phyloP scores from a whole-genome alignment of 1,140 invertebrate genomes.

The Harpegnathos saltator region DNA sequence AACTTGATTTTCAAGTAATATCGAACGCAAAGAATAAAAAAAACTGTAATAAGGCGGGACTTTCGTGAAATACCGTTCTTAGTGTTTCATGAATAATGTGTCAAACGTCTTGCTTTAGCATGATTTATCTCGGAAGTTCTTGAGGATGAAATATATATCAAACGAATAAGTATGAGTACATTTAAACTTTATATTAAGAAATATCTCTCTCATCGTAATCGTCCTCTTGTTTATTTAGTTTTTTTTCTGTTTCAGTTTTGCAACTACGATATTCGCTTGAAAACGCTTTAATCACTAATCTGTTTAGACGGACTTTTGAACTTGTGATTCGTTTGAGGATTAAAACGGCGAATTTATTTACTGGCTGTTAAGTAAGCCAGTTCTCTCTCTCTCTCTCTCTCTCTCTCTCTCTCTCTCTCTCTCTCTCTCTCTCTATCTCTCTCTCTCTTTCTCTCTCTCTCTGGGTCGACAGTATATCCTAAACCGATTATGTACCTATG shows the following conservation, averaged over 20 bases:
- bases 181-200: too few relatives aligned
- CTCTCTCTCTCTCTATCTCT: too few relatives aligned
- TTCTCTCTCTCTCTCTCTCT: too few relatives aligned
- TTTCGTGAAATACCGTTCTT: neutral
- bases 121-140: neutral
- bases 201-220: too few relatives aligned
- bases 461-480: neutral
- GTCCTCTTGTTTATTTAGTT: too few relatives aligned
- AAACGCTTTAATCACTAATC: neutral
- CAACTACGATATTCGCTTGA: too few relatives aligned
- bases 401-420: too few relatives aligned
- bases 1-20: neutral
- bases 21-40: slow-evolving; percentile 9
- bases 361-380: neutral
- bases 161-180: too few relatives aligned
- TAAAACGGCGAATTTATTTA: slow-evolving; percentile 31
- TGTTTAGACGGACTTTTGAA: neutral
- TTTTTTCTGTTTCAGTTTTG: too few relatives aligned
- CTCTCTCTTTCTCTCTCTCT: too few relatives aligned
- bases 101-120: neutral
- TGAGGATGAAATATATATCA: neutral
- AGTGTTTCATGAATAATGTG: slow-evolving; percentile 6
- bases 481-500: slow-evolving; percentile 49
- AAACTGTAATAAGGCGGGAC: neutral
- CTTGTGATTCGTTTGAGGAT: neutral